These are phyloP conservation scores for Rhabdomys pumilio DNA, from an alignment of 2,797 vertebrate species.

Conservation along the genomic window DNA sequence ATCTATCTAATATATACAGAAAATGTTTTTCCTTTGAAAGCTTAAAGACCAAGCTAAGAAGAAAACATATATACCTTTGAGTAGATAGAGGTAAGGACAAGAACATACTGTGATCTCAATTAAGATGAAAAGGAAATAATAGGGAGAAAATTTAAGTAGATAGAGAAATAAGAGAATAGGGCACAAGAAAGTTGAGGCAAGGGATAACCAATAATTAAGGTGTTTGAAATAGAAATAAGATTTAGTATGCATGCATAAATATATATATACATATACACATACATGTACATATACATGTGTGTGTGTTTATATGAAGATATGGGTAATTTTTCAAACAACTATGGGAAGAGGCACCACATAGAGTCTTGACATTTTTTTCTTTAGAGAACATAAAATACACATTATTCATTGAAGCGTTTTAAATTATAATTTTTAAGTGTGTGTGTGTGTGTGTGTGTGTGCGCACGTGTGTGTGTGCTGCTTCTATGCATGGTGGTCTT, in stretches of 20 bases:
- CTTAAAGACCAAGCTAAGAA: background rate
- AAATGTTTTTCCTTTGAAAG: background rate
- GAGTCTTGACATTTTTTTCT: conserved; percentile 20
- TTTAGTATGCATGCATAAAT: background rate
- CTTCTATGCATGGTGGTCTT: background rate
- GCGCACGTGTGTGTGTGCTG: background rate
- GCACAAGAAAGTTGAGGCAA: too few species aligned
- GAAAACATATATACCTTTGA: background rate
- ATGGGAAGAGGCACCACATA: background rate
- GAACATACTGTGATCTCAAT: background rate
- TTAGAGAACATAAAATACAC: background rate
- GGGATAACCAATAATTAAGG: background rate
- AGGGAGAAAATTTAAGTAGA: background rate
- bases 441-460: background rate
- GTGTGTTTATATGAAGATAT: background rate
- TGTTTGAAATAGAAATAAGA: background rate
- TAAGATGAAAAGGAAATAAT: background rate
- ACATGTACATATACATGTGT: too few species aligned
- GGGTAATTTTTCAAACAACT: conserved; percentile 9
- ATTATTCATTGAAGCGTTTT: conserved; percentile 44
- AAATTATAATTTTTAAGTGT: background rate
- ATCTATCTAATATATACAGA: background rate
- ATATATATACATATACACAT: background rate
- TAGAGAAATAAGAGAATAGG: too few species aligned
- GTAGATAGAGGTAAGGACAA: background rate